Conservation (phyloP, 1,140 invertebrate species). For the Hypothenemus hampei region DNA sequence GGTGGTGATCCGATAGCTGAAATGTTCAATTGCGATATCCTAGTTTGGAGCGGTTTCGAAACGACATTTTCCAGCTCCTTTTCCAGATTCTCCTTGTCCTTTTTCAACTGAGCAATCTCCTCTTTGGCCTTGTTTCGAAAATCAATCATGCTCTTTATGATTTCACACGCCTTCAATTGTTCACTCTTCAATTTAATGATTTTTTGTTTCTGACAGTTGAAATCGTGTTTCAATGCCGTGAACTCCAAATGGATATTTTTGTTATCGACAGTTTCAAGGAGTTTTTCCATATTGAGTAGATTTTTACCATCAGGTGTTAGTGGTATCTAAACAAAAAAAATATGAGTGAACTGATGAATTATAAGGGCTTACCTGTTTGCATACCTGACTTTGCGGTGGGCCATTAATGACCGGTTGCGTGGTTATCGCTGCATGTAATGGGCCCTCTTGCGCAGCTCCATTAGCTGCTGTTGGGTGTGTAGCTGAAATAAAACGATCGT, state of each 20-base stretch:
- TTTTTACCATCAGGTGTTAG: constrained; percentile 23
- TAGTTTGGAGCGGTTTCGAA: constrained; percentile 19
- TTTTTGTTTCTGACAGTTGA: constrained; percentile 25
- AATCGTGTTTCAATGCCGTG: constrained; percentile 20
- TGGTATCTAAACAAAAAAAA: constrained; percentile 9
- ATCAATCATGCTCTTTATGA: constrained; percentile 44
- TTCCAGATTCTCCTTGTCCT: constrained; percentile 26
- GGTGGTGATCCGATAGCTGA: constrained; percentile 5
- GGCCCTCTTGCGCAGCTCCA: constrained; percentile 32
- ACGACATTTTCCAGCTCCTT: constrained; percentile 30
- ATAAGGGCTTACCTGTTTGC: background rate
- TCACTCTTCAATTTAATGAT: constrained; percentile 41
- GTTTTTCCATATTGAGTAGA: constrained; percentile 16
- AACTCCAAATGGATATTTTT: constrained; percentile 16
- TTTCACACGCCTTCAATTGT: constrained; percentile 42
- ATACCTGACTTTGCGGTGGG: constrained; percentile 11
- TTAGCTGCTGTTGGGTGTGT: constrained; percentile 35
- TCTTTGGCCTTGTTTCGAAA: constrained; percentile 34
- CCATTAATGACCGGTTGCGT: background rate
- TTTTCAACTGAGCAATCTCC: constrained; percentile 37
- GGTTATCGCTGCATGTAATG: constrained; percentile 31
- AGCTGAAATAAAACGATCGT: constrained; percentile 42
- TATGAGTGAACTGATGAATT: background rate
- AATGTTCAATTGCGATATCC: constrained; percentile 6
- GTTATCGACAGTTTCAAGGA: constrained; percentile 12